These are phyloP conservation scores for Galeopterus variegatus DNA, from an alignment of 2,113 vertebrate genomes.

Conservation along the genomic window DNA sequence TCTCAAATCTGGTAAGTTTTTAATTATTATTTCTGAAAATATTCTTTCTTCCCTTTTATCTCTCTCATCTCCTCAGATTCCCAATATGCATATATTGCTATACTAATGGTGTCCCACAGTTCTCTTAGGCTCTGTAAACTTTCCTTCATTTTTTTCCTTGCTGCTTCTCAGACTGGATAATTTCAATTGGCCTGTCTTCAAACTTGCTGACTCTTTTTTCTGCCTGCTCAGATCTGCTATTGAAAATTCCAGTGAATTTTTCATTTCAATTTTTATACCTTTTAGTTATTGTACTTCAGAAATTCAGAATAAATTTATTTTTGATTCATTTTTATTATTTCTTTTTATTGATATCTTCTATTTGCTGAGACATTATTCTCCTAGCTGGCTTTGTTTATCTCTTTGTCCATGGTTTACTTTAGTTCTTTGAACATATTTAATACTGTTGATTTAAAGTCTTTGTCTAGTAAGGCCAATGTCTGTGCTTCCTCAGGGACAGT, in stretches of 20 bases:
- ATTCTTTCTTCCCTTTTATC: neutral
- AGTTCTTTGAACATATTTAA: neutral
- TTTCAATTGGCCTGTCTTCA: neutral
- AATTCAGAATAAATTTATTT: neutral
- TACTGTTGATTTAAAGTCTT: neutral
- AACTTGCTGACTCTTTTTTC: neutral
- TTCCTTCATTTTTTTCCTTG: neutral
- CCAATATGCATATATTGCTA: neutral
- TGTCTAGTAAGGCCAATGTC: neutral
- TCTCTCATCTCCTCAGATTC: neutral
- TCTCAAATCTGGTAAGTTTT: neutral
- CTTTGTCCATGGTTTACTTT: neutral
- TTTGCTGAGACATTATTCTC: neutral
- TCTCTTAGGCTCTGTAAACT: neutral
- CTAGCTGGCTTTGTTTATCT: neutral
- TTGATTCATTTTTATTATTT: neutral
- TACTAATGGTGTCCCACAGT: neutral
- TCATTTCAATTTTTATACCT: neutral
- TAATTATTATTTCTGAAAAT: neutral
- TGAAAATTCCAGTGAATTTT: neutral
- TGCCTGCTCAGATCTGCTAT: too few relatives aligned
- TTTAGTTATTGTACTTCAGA: neutral
- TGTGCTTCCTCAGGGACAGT: neutral
- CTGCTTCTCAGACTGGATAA: neutral
- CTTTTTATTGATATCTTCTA: neutral